A percentile compares a stretch with the other conserved stretches of the same genome.
These are phyloP conservation scores for Polyommatus iphigenia DNA, from an alignment of 2,888 invertebrate species.

Conservation along the genomic window DNA sequence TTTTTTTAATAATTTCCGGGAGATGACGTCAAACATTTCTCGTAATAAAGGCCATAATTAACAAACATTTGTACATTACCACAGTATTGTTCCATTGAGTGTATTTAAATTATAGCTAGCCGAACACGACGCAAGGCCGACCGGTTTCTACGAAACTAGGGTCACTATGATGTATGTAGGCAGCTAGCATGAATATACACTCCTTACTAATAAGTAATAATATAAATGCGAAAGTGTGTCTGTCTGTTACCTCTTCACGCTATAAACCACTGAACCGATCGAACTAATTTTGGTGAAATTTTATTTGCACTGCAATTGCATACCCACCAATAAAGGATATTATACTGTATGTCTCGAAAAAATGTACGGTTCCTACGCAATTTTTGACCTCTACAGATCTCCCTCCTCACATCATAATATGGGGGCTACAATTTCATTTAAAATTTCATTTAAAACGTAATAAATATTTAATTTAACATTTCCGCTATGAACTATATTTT, in stretches of 20 bases:
- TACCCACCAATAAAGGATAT: no score
- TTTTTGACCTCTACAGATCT: no score
- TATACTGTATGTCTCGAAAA: no score
- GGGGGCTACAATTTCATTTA: background rate
- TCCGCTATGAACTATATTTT: background rate
- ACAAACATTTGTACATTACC: conserved; percentile 6
- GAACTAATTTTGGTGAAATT: no score
- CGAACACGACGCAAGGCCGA: conserved; percentile 3
- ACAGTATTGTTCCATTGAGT: conserved; percentile 18
- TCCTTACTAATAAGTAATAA: no score
- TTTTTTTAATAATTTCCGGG: background rate
- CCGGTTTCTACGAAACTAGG: conserved; percentile 28
- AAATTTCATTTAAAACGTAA: background rate
- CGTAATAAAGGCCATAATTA: conserved; percentile 8
- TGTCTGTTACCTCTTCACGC: no score
- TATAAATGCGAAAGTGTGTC: no score
- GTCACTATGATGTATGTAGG: conserved; percentile 4
- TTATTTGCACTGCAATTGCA: no score
- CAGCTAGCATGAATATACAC: background rate
- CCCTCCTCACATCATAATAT: no score
- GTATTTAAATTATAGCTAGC: conserved; percentile 26
- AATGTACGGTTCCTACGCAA: no score
- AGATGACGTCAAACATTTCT: background rate
- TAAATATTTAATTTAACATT: conserved; percentile 9
- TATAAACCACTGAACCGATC: no score